Conservation (phyloP, 1,140 invertebrate species). For the Drosophila pallidifrons region DNA sequence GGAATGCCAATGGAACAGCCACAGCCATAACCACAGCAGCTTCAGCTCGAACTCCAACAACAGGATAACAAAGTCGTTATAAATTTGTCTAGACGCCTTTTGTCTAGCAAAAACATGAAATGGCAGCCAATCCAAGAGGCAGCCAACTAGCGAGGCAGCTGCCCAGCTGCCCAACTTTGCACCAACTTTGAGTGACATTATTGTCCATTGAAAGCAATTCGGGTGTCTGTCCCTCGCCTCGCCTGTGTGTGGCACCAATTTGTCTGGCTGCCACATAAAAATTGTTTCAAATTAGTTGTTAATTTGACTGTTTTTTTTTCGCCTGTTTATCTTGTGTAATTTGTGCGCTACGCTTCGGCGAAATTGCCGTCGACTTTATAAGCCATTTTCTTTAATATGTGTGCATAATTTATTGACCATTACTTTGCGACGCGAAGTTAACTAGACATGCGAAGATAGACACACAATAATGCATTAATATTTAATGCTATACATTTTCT, state of each 20-base stretch:
- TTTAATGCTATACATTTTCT: not conserved
- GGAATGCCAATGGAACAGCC: slow-evolving; percentile 43
- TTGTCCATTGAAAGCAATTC: slow-evolving; percentile 51
- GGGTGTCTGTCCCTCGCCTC: slow-evolving; percentile 27
- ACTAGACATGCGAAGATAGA: not conserved
- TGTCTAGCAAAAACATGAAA: slow-evolving; percentile 55
- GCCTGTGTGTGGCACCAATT: slow-evolving; percentile 43
- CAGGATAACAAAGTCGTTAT: slow-evolving; percentile 60
- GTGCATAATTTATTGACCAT: slow-evolving; percentile 21
- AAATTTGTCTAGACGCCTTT: slow-evolving; percentile 78
- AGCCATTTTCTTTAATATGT: slow-evolving; percentile 12
- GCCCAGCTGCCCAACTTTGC: not conserved
- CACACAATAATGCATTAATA: not conserved
- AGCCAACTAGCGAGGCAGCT: not conserved
- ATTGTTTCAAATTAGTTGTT: slow-evolving; percentile 75
- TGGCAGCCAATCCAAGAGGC: slow-evolving; percentile 37
- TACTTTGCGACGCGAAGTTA: not conserved
- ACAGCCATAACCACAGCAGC: slow-evolving; percentile 19
- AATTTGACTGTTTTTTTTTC: slow-evolving; percentile 60
- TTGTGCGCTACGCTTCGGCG: slow-evolving; percentile 1
- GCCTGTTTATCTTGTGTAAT: slow-evolving; percentile 14
- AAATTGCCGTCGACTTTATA: slow-evolving; percentile 12
- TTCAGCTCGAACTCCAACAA: not conserved
- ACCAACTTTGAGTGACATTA: slow-evolving; percentile 50
- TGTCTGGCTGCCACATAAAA: slow-evolving; percentile 69